Evolutionary conservation across 2,797 vertebrate genomes (phyloP).

Genomic region (Danionella dracula): DNA sequence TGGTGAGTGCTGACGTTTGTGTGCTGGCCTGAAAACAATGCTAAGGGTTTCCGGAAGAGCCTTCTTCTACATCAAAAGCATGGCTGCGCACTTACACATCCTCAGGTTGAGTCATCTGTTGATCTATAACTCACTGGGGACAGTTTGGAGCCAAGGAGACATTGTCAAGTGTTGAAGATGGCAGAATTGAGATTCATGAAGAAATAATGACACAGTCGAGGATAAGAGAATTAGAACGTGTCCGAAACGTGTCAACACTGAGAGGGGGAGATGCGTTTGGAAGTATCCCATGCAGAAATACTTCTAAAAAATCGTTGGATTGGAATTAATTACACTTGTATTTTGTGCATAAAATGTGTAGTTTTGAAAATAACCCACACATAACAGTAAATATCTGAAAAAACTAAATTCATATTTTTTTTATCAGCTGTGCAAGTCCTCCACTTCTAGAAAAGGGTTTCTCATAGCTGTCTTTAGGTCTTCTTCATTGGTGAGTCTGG

Average conservation of each 20-base stretch:
- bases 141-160: conserved; percentile 36
- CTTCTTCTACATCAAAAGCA: conserved; percentile 3
- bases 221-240: conserved; percentile 16
- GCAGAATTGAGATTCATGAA: conserved; percentile 41
- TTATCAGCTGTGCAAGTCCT: too few species aligned
- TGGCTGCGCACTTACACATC: neutral
- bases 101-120: conserved; percentile 41
- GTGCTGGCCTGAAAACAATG: conserved; percentile 6
- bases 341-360: too few species aligned
- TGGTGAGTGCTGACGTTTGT: neutral
- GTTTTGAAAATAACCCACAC: too few species aligned
- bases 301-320: too few species aligned
- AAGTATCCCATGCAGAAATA: neutral
- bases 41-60: neutral
- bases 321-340: too few species aligned
- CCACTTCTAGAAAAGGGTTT: too few species aligned
- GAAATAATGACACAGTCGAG: conserved; percentile 36
- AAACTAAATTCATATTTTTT: too few species aligned
- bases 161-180: conserved; percentile 30
- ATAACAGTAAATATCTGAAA: too few species aligned
- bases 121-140: conserved; percentile 26
- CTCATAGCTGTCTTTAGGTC: too few species aligned
- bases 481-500: too few species aligned
- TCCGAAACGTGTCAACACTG: neutral
- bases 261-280: neutral